These are phyloP conservation scores for Cirrhinus mrigala DNA, from an alignment of 2,797 vertebrate species.

Conservation along the genomic window DNA sequence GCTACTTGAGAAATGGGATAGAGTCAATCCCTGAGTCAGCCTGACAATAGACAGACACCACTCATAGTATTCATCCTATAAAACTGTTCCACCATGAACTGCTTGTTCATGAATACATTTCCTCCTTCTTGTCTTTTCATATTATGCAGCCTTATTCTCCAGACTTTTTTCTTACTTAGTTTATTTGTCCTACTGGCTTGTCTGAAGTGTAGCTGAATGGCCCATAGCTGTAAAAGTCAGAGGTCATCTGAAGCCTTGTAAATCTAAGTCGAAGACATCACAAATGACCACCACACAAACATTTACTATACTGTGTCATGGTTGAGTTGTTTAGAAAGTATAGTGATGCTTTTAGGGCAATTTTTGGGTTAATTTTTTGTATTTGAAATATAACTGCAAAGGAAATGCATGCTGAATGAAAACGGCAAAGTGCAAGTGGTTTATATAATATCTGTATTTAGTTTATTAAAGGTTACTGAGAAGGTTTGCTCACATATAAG, in stretches of 20 bases:
- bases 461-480: neutral
- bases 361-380: neutral
- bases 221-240: constrained; percentile 20
- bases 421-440: neutral
- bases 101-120: constrained; percentile 15
- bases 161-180: constrained; percentile 45
- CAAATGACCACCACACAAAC: constrained; percentile 18
- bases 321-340: neutral
- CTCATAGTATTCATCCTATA: neutral
- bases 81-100: constrained; percentile 12
- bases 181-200: constrained; percentile 36
- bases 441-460: constrained; percentile 4
- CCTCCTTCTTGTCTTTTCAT: neutral
- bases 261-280: neutral
- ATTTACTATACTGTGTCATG: constrained; percentile 14
- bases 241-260: constrained; percentile 21
- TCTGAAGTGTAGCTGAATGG: neutral
- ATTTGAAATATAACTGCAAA: neutral
- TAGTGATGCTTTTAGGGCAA: neutral
- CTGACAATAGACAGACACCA: constrained; percentile 39
- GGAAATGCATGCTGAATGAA: neutral
- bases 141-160: neutral
- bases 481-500: neutral
- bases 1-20: constrained; percentile 18
- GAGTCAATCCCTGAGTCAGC: constrained; percentile 42